phyloP scores from a whole-genome alignment of 2,888 invertebrate species.

The Cryptosula pallasiana region DNA sequence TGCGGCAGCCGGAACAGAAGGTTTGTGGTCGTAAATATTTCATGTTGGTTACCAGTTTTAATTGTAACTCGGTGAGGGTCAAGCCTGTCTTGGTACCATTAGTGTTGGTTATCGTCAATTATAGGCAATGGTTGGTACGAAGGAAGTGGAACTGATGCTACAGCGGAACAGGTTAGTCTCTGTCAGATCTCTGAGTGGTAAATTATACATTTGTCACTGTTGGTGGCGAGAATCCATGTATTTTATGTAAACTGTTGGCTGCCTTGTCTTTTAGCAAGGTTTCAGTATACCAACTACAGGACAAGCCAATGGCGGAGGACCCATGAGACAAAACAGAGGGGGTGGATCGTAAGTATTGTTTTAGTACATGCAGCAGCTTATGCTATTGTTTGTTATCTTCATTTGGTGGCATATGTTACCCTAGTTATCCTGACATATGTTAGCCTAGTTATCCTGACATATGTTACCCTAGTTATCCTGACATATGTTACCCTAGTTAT shows the following conservation, averaged over 20 bases:
- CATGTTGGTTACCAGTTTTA: no score
- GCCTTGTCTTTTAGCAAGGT: no score
- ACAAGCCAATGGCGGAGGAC: slow-evolving; percentile 11
- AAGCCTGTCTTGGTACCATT: no score
- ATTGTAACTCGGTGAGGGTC: no score
- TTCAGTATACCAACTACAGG: slow-evolving; percentile 15
- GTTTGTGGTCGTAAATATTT: no score
- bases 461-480: no score
- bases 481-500: no score
- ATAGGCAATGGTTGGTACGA: not conserved
- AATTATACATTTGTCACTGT: no score
- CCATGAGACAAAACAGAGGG: slow-evolving; percentile 2
- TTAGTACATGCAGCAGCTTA: not conserved
- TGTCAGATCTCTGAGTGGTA: no score
- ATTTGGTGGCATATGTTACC: not conserved
- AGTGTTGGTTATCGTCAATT: no score
- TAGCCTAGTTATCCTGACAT: not conserved
- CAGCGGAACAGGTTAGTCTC: not conserved
- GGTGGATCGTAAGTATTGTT: not conserved
- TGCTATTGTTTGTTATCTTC: not conserved
- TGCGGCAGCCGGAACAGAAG: not conserved
- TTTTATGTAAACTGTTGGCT: no score
- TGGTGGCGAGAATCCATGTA: no score
- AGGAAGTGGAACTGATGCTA: not conserved
- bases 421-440: not conserved